A percentile compares a stretch with the other conserved stretches of the same genome.
Conservation (phyloP, 2,797 vertebrate species). For the Carcharodon carcharias region DNA sequence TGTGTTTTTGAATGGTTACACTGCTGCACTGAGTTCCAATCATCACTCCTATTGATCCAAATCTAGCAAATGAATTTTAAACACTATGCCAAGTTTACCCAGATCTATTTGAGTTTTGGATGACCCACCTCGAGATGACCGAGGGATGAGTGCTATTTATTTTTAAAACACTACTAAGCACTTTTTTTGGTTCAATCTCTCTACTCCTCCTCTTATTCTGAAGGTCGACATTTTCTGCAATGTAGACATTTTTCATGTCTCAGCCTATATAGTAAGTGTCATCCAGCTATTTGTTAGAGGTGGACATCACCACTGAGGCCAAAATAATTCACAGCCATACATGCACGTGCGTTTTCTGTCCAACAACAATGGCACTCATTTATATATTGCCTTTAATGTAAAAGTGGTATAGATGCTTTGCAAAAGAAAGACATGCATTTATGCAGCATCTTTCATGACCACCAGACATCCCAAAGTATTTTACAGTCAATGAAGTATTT, state of each 20-base stretch:
- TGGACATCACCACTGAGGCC: not conserved
- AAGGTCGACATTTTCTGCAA: not conserved
- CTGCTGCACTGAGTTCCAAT: not conserved
- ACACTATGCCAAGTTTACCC: not conserved
- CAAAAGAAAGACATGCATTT: not conserved
- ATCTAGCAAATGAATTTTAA: not conserved
- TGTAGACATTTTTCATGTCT: not conserved
- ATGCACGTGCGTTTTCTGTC: not conserved
- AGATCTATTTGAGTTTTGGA: not conserved
- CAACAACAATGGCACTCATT: not conserved
- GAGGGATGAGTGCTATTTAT: not conserved
- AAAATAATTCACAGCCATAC: not conserved
- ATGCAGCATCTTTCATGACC: not conserved
- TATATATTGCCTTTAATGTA: not conserved
- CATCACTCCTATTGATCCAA: not conserved
- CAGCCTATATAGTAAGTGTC: not conserved
- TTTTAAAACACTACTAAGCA: not conserved
- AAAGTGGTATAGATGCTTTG: not conserved
- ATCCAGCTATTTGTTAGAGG: not conserved
- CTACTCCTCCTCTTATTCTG: not conserved
- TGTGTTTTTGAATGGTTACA: not conserved
- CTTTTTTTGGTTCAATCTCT: not conserved
- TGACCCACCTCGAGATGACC: not conserved
- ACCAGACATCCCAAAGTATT: not conserved
- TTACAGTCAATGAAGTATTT: not conserved